These are phyloP conservation scores for Maniola hyperantus DNA, from an alignment of 2,888 invertebrate genomes.

Conservation along the genomic window DNA sequence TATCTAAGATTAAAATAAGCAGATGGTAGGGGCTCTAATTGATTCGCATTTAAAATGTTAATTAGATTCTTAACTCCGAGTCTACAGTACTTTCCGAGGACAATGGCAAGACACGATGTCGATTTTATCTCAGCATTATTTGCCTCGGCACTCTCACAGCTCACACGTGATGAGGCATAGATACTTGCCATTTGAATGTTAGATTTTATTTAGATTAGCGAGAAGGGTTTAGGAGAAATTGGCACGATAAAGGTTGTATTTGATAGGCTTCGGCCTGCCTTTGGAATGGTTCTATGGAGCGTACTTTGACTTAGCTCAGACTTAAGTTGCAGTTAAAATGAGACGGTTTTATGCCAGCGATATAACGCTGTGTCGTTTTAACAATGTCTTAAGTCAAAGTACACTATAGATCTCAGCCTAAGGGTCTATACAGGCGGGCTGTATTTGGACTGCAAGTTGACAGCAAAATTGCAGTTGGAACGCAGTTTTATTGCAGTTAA, in stretches of 20 bases:
- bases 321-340: too few species aligned
- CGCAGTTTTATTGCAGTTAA: too few species aligned
- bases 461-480: too few species aligned
- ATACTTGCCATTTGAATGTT: constrained; percentile 9
- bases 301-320: too few species aligned
- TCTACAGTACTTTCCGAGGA: constrained; percentile 43
- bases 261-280: not conserved
- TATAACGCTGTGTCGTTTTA: too few species aligned
- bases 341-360: too few species aligned
- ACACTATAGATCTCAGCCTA: too few species aligned
- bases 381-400: too few species aligned
- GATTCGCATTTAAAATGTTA: constrained; percentile 69
- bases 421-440: too few species aligned
- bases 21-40: constrained; percentile 50
- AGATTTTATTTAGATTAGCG: constrained; percentile 3
- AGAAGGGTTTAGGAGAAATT: not conserved
- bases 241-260: not conserved
- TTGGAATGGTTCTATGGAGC: too few species aligned
- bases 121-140: constrained; percentile 46
- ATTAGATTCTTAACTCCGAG: constrained; percentile 54
- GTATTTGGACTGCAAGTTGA: too few species aligned
- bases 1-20: not conserved
- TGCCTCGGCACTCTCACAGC: constrained; percentile 36
- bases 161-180: constrained; percentile 32
- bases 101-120: constrained; percentile 44